Base-by-base conservation (phyloP, 2,888 invertebrate genomes). In the Oligia fasciuncula region DNA sequence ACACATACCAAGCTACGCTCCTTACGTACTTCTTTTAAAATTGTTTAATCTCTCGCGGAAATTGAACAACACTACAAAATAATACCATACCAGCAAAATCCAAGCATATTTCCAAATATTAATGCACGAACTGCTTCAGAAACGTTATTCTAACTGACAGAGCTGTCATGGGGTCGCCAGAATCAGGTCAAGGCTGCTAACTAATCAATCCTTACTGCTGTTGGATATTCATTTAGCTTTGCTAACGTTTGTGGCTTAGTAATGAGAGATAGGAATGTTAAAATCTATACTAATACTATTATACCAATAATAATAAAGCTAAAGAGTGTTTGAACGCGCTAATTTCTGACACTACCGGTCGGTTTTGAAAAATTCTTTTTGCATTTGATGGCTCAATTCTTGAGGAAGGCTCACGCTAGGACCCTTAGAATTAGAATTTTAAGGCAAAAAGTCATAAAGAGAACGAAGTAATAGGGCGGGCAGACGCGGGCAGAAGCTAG, bases 121-220 rank as follows among this genome's bases (percentile, higher is more conserved):
- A 70, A 76, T 75, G 62, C 75, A 78, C 86, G 70, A 65, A 76
- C 54, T 81, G 43, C 54, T 73, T 60, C 57, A 63, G 57, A 57
- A 85, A 43, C 54, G 71, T 66, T 71, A 74, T 69, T 29, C 60
- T 5, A 75, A 77, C 69, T 35, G 73, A 81, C 73, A 72, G 70
- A 29, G 8, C 66, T 63, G 69, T 73, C 74, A 79, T 79, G 78
- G 83, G 81, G 83, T 83, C 76, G 73, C 43, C 57, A 23, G 65
- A 88, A 84, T 69, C 73, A 69, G 90, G 89, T 89, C 90, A 90
- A 89, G 90, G 90, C 74, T 81, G 43, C 54, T 62, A 49, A 63
- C 86, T 87, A 87, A 90, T 89, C 90, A 90, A 88, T 89, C 82
- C 81, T 76, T 80, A 65, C 63, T 79, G 75, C 78, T 76, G 72